Conservation (phyloP, 2,113 vertebrate genomes). For the Pomatostomus ruficeps region DNA sequence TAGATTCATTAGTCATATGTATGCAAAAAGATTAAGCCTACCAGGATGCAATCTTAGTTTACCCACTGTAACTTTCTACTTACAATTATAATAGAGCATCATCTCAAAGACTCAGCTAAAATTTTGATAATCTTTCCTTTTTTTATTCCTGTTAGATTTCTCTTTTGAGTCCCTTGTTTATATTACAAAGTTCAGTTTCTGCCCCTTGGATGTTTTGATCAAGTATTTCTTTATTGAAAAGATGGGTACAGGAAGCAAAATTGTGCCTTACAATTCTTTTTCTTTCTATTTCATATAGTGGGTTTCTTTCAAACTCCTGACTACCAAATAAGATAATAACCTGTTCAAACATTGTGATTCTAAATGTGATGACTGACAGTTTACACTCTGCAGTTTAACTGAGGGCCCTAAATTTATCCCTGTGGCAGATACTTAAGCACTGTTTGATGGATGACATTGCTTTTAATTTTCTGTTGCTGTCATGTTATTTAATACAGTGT, state of each 20-base stretch:
- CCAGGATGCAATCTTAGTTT: not conserved
- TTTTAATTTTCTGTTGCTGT: not conserved
- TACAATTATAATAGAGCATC: not conserved
- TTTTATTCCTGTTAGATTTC: not conserved
- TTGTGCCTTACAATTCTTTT: not conserved
- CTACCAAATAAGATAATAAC: not conserved
- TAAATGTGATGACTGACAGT: fast-evolving
- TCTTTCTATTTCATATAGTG: not conserved
- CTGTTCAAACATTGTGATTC: not conserved
- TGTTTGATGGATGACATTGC: not conserved
- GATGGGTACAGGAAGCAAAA: not conserved
- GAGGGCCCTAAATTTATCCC: not conserved
- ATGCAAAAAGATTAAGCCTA: not conserved
- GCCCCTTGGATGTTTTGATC: not conserved
- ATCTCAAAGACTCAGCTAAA: not conserved
- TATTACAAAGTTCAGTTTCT: not conserved
- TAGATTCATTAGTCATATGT: not conserved
- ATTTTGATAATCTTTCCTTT: not conserved
- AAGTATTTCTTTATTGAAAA: not conserved
- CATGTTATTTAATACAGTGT: not conserved
- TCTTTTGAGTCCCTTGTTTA: not conserved
- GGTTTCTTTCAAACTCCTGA: not conserved
- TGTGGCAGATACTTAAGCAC: not conserved
- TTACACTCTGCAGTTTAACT: not conserved
- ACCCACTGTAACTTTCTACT: not conserved